Evolutionary conservation across 2,113 vertebrate species (phyloP).

Genomic region (Hyperopisus bebe): DNA sequence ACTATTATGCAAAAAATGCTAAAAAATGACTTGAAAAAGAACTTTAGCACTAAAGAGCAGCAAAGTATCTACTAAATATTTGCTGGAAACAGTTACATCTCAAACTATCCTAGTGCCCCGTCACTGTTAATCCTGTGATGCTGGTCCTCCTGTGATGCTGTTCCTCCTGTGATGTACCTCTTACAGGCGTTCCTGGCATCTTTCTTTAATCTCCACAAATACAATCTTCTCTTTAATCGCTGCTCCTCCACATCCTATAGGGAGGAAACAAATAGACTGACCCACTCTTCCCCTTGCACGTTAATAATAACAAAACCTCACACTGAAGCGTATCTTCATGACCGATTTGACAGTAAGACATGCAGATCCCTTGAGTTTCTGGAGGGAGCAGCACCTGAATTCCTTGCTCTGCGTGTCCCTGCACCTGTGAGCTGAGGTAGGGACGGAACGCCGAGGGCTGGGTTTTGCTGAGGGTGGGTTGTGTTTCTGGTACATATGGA

Average conservation of each 20-base stretch:
- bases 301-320: not conserved
- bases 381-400: not conserved
- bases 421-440: not conserved
- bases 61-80: not conserved
- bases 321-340: not conserved
- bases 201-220: constrained; percentile 40
- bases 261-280: not conserved
- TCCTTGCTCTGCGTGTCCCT: not conserved
- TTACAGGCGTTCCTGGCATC: constrained; percentile 44
- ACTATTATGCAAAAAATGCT: not conserved
- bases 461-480: not conserved
- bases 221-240: constrained; percentile 11
- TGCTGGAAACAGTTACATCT: not conserved
- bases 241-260: constrained; percentile 12
- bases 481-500: not conserved
- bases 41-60: not conserved
- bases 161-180: constrained; percentile 31
- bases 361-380: not conserved
- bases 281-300: not conserved
- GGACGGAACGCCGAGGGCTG: not conserved
- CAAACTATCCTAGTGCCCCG: too few relatives aligned
- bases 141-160: too few relatives aligned
- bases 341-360: not conserved
- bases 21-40: not conserved
- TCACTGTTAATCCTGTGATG: not conserved